Evolutionary conservation across 2,113 vertebrate genomes (phyloP).

Genomic region (Cynocephalus volans): DNA sequence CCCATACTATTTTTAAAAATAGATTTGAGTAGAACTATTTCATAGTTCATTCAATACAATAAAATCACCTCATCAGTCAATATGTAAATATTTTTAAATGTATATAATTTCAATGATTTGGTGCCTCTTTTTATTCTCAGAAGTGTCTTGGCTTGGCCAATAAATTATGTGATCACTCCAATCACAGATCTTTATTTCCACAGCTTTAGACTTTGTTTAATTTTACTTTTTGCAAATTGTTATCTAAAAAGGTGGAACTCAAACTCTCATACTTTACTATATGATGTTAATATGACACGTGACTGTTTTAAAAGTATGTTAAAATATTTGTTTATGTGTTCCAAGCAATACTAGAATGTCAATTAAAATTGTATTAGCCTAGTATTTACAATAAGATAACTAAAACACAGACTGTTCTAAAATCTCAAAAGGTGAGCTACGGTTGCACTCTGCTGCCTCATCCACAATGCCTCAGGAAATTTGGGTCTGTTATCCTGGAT

Average conservation of each 20-base stretch:
- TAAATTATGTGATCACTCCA: not conserved
- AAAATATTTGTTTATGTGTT: not conserved
- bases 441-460: not conserved
- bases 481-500: not conserved
- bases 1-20: not conserved
- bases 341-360: not conserved
- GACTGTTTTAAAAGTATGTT: not conserved
- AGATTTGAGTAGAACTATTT: not conserved
- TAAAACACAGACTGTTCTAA: conserved; percentile 1
- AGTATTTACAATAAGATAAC: not conserved
- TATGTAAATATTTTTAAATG: not conserved
- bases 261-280: not conserved
- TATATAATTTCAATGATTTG: not conserved
- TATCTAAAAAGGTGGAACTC: not conserved
- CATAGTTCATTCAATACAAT: not conserved
- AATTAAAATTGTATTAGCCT: not conserved
- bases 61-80: not conserved
- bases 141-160: not conserved
- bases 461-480: not conserved
- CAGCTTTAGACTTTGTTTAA: not conserved
- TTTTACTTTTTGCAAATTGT: not conserved
- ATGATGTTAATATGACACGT: not conserved
- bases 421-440: not conserved
- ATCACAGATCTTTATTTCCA: not conserved
- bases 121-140: not conserved